These are phyloP conservation scores for Papilio xuthus DNA, from an alignment of 1,140 invertebrate genomes.

Conservation along the genomic window DNA sequence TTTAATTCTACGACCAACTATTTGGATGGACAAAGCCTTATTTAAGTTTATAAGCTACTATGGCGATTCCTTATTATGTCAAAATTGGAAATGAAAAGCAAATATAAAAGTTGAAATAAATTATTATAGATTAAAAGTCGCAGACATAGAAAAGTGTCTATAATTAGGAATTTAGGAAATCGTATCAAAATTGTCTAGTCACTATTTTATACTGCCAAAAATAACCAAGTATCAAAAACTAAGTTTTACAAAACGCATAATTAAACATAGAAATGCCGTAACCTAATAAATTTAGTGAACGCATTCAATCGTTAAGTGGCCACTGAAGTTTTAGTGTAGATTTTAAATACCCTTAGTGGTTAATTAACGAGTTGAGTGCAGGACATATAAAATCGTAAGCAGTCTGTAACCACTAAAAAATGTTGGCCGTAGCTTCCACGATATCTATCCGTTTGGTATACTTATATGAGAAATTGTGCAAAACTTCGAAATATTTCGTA, in stretches of 20 bases:
- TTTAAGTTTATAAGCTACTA: conserved; percentile 26
- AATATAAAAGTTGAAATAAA: not conserved
- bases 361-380: not conserved
- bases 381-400: conserved; percentile 21
- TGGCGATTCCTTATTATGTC: conserved; percentile 8
- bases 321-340: no score
- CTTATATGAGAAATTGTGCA: conserved; percentile 77
- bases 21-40: conserved; percentile 36
- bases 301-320: no score
- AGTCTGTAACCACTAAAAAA: conserved; percentile 32
- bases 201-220: no score
- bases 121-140: not conserved
- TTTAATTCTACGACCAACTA: conserved; percentile 34
- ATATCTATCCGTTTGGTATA: conserved; percentile 68
- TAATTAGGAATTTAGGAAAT: no score
- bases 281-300: no score
- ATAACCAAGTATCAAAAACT: not conserved
- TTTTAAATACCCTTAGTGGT: no score
- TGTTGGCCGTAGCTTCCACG: conserved; percentile 53
- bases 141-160: no score
- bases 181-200: no score
- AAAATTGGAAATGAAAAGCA: not conserved
- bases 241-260: not conserved
- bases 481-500: conserved; percentile 53
- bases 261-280: no score